A percentile compares a stretch with the other conserved stretches of the same genome.
These are phyloP conservation scores for Thalassophryne amazonica DNA, from an alignment of 2,797 vertebrate species.

Conservation along the genomic window DNA sequence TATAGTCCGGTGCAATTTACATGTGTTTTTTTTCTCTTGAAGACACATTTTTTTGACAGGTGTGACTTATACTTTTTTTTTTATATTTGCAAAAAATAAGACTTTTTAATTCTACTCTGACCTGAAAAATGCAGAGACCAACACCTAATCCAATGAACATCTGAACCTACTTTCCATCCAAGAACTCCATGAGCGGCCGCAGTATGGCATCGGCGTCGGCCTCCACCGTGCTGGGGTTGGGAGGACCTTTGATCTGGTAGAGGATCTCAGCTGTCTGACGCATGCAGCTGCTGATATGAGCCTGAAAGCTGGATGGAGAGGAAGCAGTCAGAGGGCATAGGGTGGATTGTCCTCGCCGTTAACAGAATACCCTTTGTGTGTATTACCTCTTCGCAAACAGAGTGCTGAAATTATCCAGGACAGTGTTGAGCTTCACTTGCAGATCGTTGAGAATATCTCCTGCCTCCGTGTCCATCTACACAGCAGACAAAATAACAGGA, in stretches of 20 bases:
- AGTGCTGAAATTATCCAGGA: conserved; percentile 90
- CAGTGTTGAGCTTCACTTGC: conserved; percentile 81
- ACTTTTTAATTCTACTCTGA: no score
- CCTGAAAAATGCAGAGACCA: no score
- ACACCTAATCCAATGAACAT: no score
- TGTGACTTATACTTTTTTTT: no score
- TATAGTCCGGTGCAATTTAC: no score
- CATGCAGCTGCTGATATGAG: conserved; percentile 86
- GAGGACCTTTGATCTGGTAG: conserved; percentile 89
- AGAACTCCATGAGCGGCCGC: conserved; percentile 94
- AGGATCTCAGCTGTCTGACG: conserved; percentile 93
- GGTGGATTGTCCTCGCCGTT: no score
- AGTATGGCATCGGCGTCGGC: conserved; percentile 90
- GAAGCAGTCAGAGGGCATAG: neutral
- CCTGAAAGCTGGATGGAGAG: conserved; percentile 84
- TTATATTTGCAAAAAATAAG: no score
- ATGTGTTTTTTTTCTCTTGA: no score
- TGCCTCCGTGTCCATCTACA: conserved; percentile 90
- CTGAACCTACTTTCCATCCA: conserved; percentile 93
- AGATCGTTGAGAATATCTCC: conserved; percentile 88
- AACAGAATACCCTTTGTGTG: no score
- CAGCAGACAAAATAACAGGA: neutral
- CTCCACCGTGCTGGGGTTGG: conserved; percentile 87
- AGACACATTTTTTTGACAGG: no score
- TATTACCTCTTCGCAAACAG: conserved; percentile 92